Evolutionary conservation across 2,113 vertebrate genomes (phyloP), one percentile per base, ranked within the genome.

Genomic region (Gobiocypris rarus): DNA sequence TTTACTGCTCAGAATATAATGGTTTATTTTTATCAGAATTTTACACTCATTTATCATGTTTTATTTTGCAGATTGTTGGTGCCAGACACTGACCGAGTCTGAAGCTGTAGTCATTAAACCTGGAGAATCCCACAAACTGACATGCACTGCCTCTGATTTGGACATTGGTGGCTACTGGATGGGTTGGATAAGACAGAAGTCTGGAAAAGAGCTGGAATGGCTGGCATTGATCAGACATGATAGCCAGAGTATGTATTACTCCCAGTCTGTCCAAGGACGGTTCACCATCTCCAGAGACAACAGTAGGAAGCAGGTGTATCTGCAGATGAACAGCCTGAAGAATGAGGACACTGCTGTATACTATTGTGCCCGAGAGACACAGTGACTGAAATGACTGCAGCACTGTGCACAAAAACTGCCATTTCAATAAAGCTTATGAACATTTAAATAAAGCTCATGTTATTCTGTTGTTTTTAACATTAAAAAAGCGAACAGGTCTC

Each of bases 221-320:
- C n/a, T 38, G 63, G 31, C 31, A 22, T 10, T 4, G 8, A 67
- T 67, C 63, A 67, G 15, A 67, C 5, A 9, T 67, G 63, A 67
- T 19, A 19, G 15, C 8, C 63, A 19, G 8, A 0, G 14, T 31
- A 67, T 11, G 1, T 13, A 61, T 9, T 81, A 83, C 34, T 38
- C 38, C 11, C 52, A 73, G 4, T 11, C 17, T 22, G 48, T 85
- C 4, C 19, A 82, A 45, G 71, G 58, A 31, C 58, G 19, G 15
- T 38, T 88, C 34, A 84, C 58, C 58, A 58, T 85, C 80, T 74
- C 75, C 19, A 83, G 65, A 83, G 84, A 86, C 59, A 54, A 61
- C 70, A 54, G 65, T 38, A 67, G 13, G 63, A 67, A 38, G 31
- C 56, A 77, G 34, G 54, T 77, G 22, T 59, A 43, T 41, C 75